Evolutionary conservation across 2,113 vertebrate species (phyloP), one percentile per base, ranked within the genome.

Genomic region (Gobiocypris rarus): DNA sequence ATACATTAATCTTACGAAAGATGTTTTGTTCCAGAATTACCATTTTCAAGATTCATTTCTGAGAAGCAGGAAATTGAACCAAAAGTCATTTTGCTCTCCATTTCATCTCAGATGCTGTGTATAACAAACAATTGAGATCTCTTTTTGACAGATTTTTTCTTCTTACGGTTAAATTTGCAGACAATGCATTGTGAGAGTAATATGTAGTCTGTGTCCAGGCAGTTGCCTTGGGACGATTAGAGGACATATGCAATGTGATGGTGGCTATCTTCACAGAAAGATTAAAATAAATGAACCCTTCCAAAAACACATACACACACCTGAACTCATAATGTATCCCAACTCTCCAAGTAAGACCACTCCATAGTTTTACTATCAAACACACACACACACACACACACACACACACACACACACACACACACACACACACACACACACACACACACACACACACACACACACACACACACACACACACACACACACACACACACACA

Each of bases 221-320:
- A 75, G 15, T 61, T 79, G 80, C 48, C 52, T 69, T 82, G 82
- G 83, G 83, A 78, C 76, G 61, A 86, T 82, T 91, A 82, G 82
- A 90, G 89, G 89, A 88, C 88, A 91, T 89, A 90, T 83, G 83
- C 85, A 69, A 63, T 87, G 86, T 89, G 87, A 88, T 89, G 89
- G 92, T 90, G 91, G 54, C 91, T 93, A 91, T 92, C 92, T 91
- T 81, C 92, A 89, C n/a, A 89, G 90, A 17, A 14, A 50, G 69
- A 81, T 81, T 65, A 56, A 81, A 85, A 71, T 71, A 83, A 86
- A 76, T 9, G 45, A 54, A 61, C 59, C 24, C 84, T 28, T 77
- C 48, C 50, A 28, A 50, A 65, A 43, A 79, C 75, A 75, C 77
- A 31, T 54, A 34, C 52, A 54, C 54, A 79, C 81, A 75, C 77